These are phyloP conservation scores for Meda fulgida DNA, from an alignment of 2,797 vertebrate genomes.

Conservation along the genomic window DNA sequence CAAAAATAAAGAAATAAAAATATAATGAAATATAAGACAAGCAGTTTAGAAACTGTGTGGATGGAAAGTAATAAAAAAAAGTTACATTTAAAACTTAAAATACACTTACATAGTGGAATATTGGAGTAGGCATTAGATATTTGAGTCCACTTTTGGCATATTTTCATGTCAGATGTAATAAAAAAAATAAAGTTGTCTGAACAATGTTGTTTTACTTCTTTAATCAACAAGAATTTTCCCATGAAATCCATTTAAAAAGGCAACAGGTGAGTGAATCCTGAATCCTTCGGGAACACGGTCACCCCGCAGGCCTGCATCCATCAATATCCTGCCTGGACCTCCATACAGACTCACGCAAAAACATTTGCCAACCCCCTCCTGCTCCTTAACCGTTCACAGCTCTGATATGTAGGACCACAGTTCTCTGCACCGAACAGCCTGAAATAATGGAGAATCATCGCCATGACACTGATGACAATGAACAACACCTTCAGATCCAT, in stretches of 20 bases:
- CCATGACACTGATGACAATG: slow-evolving; percentile 16
- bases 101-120: background rate
- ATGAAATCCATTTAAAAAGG: slow-evolving; percentile 34
- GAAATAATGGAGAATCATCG: slow-evolving; percentile 41
- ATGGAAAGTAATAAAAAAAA: background rate
- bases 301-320: slow-evolving; percentile 42
- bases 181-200: background rate
- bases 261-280: slow-evolving; percentile 49
- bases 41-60: background rate
- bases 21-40: background rate
- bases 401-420: background rate
- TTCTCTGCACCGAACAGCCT: slow-evolving; percentile 24
- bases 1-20: background rate
- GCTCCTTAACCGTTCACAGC: slow-evolving; percentile 20
- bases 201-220: background rate
- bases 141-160: background rate
- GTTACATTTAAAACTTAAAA: background rate
- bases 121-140: background rate
- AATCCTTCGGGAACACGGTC: slow-evolving; percentile 41
- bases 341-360: slow-evolving; percentile 26
- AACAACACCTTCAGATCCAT: slow-evolving; percentile 14
- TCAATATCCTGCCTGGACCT: slow-evolving; percentile 60
- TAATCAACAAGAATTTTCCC: slow-evolving; percentile 35
- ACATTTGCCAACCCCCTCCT: slow-evolving; percentile 39
- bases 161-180: background rate